Evolutionary conservation across 2,113 vertebrate genomes (phyloP), one percentile per base, ranked within the genome.

Genomic region (Gobiocypris rarus): DNA sequence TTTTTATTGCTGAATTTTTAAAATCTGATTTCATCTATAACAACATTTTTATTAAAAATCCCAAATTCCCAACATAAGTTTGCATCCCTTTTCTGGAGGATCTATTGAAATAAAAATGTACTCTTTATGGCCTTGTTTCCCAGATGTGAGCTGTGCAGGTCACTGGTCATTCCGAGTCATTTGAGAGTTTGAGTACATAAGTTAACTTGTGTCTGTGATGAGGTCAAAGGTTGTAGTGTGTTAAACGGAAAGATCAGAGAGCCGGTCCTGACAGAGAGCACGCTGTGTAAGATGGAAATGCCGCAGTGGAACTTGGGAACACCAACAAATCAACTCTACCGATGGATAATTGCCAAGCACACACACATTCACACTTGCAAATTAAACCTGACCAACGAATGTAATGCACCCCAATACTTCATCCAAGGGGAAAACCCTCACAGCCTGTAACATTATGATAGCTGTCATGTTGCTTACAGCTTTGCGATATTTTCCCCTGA

Each of bases 401-500:
- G 56, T 58, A 19, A 79, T n/a, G 58, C 65, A 73, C 56, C 28
- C 28, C 58, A 41, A 45, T 4, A 43, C 45, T 19, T 31, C 24
- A 48, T 1, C n/a, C 71, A 24, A 65, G 58, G 56, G 75, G 50
- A 54, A 74, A 74, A 59, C 58, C 79, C 75, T 77, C 58, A 31
- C 56, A 71, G 45, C 28, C 71, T 59, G 28, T 70, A 82, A 89
- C 84, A 81, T 77, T 69, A 86, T 69, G 24, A 28, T 86, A 48
- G 26, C 87, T 81, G 86, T 76, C 84, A 89, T 76, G 86, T 86
- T 84, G 86, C 78, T 13, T 52, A 17, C 71, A 86, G 89, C 89
- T 92, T 92, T 89, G 84, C 85, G 61, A 85, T 85, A 85, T 59
- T 75, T 84, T 86, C 87, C 45, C 81, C 71, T 75, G 82, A 84